A percentile compares a stretch with the other conserved stretches of the same genome.
These are phyloP conservation scores for Gracilinanus agilis DNA, from an alignment of 2,113 vertebrate genomes.

Conservation along the genomic window DNA sequence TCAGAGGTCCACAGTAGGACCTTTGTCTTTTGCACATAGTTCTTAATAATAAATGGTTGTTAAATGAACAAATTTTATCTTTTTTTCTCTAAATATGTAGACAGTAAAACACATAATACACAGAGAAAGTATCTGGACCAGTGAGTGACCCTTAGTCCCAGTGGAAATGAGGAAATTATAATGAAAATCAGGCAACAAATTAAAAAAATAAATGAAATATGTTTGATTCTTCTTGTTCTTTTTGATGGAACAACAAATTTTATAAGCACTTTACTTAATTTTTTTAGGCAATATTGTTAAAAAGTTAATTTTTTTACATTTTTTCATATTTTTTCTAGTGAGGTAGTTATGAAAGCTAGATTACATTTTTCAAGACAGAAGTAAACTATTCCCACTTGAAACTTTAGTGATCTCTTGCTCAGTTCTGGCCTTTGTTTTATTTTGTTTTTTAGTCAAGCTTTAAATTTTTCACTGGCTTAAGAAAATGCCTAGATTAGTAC, in stretches of 20 bases:
- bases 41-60: neutral
- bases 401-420: constrained; percentile 19
- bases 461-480: constrained; percentile 62
- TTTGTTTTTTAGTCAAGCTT: constrained; percentile 71
- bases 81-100: neutral
- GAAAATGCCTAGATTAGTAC: constrained; percentile 38
- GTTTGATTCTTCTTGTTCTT: neutral
- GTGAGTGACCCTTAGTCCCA: neutral
- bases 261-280: neutral
- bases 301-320: neutral
- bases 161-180: neutral
- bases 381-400: constrained; percentile 38
- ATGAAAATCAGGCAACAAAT: neutral
- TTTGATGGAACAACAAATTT: constrained; percentile 9
- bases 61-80: neutral
- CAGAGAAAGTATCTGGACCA: neutral
- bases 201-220: neutral
- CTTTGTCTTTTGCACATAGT: neutral
- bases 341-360: constrained; percentile 4
- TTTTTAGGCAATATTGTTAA: neutral
- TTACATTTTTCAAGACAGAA: constrained; percentile 47
- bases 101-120: neutral
- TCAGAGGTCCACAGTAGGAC: neutral
- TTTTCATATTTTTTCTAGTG: neutral
- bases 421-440: constrained; percentile 41